A percentile compares a stretch with the other conserved stretches of the same genome.
Conservation (phyloP, 2,797 vertebrate genomes). For the Acanthurus leucopareius region DNA sequence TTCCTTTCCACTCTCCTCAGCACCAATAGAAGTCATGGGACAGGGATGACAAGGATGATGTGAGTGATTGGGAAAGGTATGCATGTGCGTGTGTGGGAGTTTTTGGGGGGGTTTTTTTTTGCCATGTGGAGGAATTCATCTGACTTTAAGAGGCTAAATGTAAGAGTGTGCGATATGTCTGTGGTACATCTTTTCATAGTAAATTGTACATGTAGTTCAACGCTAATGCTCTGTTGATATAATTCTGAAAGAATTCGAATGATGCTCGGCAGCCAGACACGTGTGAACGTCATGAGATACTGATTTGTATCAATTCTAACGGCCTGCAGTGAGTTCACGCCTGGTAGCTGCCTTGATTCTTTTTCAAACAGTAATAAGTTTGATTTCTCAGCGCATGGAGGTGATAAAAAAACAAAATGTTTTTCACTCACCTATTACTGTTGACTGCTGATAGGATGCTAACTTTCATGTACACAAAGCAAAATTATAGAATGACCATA, state of each 20-base stretch:
- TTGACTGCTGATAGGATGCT: background rate
- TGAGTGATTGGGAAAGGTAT: slow-evolving; percentile 64
- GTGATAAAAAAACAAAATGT: background rate
- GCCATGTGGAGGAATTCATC: slow-evolving; percentile 24
- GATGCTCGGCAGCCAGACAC: slow-evolving; percentile 20
- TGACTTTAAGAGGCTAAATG: slow-evolving; percentile 18
- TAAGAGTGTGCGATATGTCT: background rate
- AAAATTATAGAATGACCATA: no score
- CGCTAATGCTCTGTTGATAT: slow-evolving; percentile 10
- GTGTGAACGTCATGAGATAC: slow-evolving; percentile 20
- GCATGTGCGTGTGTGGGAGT: slow-evolving; percentile 25
- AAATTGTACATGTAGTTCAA: background rate
- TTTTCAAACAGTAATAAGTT: slow-evolving; percentile 4
- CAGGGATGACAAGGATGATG: slow-evolving; percentile 56
- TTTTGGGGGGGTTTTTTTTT: background rate
- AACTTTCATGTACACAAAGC: no score
- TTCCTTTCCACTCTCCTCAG: slow-evolving; percentile 51
- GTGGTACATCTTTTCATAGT: background rate
- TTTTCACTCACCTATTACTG: no score
- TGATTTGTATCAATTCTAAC: slow-evolving; percentile 19
- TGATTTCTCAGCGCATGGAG: background rate
- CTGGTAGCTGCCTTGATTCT: background rate
- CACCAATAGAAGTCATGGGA: slow-evolving; percentile 79
- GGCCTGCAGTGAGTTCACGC: slow-evolving; percentile 13
- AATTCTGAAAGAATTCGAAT: slow-evolving; percentile 49